These are phyloP conservation scores for Protonemura montana DNA, from an alignment of 2,888 invertebrate species.

Conservation along the genomic window DNA sequence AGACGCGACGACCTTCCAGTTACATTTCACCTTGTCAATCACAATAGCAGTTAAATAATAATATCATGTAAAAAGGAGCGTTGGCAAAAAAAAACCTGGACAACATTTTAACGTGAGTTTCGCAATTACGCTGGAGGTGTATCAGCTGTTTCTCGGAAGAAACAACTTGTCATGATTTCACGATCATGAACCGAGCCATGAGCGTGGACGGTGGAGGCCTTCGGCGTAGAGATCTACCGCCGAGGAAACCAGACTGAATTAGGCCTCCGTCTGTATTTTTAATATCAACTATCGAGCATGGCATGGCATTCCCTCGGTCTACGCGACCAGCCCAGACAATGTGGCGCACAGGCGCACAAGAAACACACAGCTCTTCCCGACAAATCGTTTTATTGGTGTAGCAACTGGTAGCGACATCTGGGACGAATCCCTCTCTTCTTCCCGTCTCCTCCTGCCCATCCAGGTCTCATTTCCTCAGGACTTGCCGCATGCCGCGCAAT, in stretches of 20 bases:
- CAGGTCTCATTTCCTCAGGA: slow-evolving; percentile 13
- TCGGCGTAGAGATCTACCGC: background rate
- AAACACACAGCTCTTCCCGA: background rate
- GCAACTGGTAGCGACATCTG: background rate
- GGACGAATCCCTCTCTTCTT: background rate
- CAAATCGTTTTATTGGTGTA: background rate
- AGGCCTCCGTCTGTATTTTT: background rate
- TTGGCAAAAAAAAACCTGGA: slow-evolving; percentile 2
- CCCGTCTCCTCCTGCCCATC: background rate
- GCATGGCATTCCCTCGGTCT: background rate
- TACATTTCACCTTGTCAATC: slow-evolving; percentile 27
- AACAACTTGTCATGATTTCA: background rate
- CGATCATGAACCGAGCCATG: slow-evolving; percentile 13
- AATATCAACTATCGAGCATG: background rate
- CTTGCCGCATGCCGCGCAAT: slow-evolving; percentile 28
- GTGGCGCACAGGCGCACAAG: background rate
- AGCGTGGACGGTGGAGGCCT: background rate
- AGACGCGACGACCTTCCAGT: slow-evolving; percentile 16
- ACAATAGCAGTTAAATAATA: background rate
- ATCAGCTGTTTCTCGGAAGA: slow-evolving; percentile 29
- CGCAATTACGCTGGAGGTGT: slow-evolving; percentile 17
- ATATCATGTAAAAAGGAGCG: background rate
- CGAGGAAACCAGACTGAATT: background rate
- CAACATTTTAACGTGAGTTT: slow-evolving; percentile 15
- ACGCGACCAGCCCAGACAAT: background rate